Percentiles rank a stretch among this genome's conserved stretches.
phyloP scores from a whole-genome alignment of 1,140 invertebrate genomes.

The Zaprionus nigranus region DNA sequence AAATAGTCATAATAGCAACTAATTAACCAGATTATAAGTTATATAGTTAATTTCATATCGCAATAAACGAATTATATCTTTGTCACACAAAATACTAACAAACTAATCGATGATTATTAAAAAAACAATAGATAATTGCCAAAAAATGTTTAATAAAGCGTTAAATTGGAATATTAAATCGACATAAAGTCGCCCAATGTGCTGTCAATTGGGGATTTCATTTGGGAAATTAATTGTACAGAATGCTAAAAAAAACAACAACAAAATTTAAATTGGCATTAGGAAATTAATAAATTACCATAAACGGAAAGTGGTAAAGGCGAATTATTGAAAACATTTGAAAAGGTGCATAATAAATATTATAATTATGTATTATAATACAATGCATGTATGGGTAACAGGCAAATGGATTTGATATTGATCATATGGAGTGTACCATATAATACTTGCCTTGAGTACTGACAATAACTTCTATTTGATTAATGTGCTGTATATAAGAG shows the following conservation, averaged over 20 bases:
- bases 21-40: background rate
- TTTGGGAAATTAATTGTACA: constrained; percentile 1
- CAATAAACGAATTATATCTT: background rate
- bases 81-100: background rate
- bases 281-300: constrained; percentile 3
- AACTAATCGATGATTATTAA: background rate
- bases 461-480: too few relatives aligned
- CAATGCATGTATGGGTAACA: too few relatives aligned
- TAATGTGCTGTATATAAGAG: too few relatives aligned
- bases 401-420: too few relatives aligned
- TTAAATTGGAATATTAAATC: constrained; percentile 7
- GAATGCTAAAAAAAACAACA: background rate
- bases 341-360: background rate
- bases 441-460: too few relatives aligned
- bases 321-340: background rate
- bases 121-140: background rate
- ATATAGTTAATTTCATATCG: background rate
- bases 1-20: background rate
- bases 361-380: too few relatives aligned
- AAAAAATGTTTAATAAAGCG: constrained; percentile 2
- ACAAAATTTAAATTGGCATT: constrained; percentile 1
- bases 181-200: background rate
- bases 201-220: background rate
- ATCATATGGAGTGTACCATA: too few relatives aligned
- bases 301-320: background rate